Evolutionary conservation across 2,888 invertebrate genomes (phyloP), one percentile per base, ranked within the genome.

Genomic region (Meiosimyza decipiens): DNA sequence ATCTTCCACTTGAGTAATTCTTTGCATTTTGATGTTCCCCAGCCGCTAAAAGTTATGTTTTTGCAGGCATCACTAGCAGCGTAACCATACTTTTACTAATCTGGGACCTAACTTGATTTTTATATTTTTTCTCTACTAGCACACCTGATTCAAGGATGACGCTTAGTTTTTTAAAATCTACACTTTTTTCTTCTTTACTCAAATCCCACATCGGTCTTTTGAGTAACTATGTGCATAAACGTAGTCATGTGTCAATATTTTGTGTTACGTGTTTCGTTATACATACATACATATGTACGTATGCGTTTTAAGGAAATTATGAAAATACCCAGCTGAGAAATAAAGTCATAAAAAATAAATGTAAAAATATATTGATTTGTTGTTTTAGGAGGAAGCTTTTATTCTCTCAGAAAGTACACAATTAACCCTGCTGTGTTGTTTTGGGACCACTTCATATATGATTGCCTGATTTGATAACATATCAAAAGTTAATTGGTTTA

Each of bases 181-280:
- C 9, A 5, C 40, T 40, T 9, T 40, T 28, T 28, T 28, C 28
- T 28, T 28, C 28, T 28, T 28, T 28, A 28, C 28, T 28, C 28
- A 28, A 28, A 40, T 15, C 40, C 28, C 62, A 47, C 13, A 63
- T 49, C 28, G 64, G 64, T 50, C 64, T 50, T 64, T 64, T 51
- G 51, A 64, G 22, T 64, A 51, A 64, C 64, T 50, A 22, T 28
- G 28, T 28, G 4, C 28, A 28, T 64, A 13, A 51, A 64, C 59
- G 57, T 64, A 51, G 64, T 64, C 49, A 49, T 68, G 22, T 68
- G 68, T 68, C 68, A 68, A 68, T 68, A 57, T 68, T 68, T 68
- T 22, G 67, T 47, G 55, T 57, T 16, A 40, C 55, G 59, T 49
- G 50, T 13, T 54, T 47, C 15, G 50, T 18, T 33, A 16, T 16